Evolutionary conservation across 2,888 invertebrate species (phyloP), one percentile per base, ranked within the genome.

Genomic region (Malthinus flaveolus): DNA sequence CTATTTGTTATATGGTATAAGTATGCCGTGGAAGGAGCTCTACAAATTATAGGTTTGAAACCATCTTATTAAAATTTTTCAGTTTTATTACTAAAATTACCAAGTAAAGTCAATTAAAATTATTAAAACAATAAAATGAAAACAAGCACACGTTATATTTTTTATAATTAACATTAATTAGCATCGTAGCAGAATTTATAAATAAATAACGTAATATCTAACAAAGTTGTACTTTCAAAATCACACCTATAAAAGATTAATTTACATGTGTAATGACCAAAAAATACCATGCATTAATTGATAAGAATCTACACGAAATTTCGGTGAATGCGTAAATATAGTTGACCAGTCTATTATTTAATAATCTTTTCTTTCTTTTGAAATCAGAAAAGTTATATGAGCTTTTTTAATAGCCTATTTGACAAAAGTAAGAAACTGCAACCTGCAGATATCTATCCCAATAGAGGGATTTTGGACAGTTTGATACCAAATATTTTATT

Each of bases 201-300:
- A 70, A 71, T 69, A 66, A 71, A 68, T 66, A 71, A 69, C 71
- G 72, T 23, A 3, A 73, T 75, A 75, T 75, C 74, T 74, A 74
- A 73, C 69, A 73, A 74, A 75, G 75, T 74, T 74, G 72, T 73
- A 72, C 71, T 66, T 69, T 67, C 66, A 69, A 70, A 73, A 71
- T 72, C 73, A 73, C 72, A 75, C 68, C 70, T 72, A 73, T 71
- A 74, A 74, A 72, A 68, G 72, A 68, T 67, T 73, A 73, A 76
- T 76, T 76, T 75, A 71, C 75, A 75, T 76, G 73, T 72, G 71
- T 76, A 76, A 76, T 76, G 71, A 74, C 73, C 68, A 71, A 72
- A 75, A 42, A 75, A 76, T 75, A 71, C 68, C 71, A 69, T 73
- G 69, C 68, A 76, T 76, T 75, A 76, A 55, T 54, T 67, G 76